A percentile compares a stretch with the other conserved stretches of the same genome.
These are phyloP conservation scores for Pachyramphus minor DNA, from an alignment of 2,113 vertebrate genomes.

Conservation along the genomic window DNA sequence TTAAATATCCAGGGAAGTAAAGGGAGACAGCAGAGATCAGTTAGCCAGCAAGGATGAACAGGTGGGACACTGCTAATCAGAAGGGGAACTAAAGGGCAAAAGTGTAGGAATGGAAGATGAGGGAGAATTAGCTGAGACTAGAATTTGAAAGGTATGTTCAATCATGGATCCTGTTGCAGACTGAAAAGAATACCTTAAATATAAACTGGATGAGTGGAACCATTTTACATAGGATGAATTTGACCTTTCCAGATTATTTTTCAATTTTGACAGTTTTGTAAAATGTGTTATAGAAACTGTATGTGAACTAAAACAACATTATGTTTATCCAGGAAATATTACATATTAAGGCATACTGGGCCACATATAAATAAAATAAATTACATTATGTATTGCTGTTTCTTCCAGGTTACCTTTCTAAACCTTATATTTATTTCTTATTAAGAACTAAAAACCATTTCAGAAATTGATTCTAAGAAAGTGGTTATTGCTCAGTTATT, in stretches of 20 bases:
- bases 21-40: not conserved
- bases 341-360: not conserved
- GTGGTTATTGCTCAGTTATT: not conserved
- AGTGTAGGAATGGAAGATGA: not conserved
- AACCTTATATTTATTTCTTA: not conserved
- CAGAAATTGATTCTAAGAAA: not conserved
- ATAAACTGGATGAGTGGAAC: not conserved
- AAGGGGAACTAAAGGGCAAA: not conserved
- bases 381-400: not conserved
- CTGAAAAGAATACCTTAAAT: not conserved
- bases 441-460: not conserved
- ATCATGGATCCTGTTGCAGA: not conserved
- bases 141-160: not conserved
- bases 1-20: not conserved
- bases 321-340: not conserved
- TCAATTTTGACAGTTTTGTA: not conserved
- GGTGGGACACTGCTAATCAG: not conserved
- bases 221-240: not conserved
- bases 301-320: not conserved
- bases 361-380: not conserved
- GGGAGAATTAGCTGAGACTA: not conserved
- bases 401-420: not conserved
- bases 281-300: not conserved
- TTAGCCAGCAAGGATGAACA: not conserved
- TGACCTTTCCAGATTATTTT: not conserved